Evolutionary conservation across 1,140 invertebrate genomes (phyloP), one percentile per base, ranked within the genome.

Genomic region (Drosophila miranda): DNA sequence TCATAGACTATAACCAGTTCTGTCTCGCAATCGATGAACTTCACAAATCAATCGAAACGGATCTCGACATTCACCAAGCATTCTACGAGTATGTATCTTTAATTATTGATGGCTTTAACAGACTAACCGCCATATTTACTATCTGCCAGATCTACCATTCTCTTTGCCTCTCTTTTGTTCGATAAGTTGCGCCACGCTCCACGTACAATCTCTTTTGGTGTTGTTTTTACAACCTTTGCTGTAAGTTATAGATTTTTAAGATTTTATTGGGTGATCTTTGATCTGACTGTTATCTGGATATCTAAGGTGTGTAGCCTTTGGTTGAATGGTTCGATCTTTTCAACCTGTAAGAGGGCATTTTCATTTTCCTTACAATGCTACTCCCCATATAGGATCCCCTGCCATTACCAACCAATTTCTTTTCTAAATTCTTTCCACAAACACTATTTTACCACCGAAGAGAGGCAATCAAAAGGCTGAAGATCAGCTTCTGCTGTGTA

Each of bases 71-170:
- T 68, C 62, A 68, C 64, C 50, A 26, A 23, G 19, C 60, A 14
- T 19, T 63, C 41, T 63, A 63, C 46, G 61, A 14, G 21, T 11
- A 68, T 54, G 23, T 30, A 19, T 42, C 46, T 26, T 13, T 46
- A 28, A 21, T 14, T 49, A 21, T 26, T 67, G 64, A 67, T 49
- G 64, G 62, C 64, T 68, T 68, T 55, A 62, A 68, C 55, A 48
- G 64, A 53, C 34, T 41, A 26, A 49, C 19, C 1, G 64, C 26
- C 50, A 49, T 8, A 42, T 68, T 48, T 38, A 38, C 11, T 68
- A 56, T 68, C 64, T 55, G 30, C 42, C 5, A 53, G 62, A 68
- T 68, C 64, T 56, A 49, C 64, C 64, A 56, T 68, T 68, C 64
- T 49, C 50, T 21, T 16, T 28, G 26, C 21, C 48, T 7, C 63